Base-by-base conservation (phyloP, 1,140 invertebrate species). In the Pseudachorutes palmiensis region DNA sequence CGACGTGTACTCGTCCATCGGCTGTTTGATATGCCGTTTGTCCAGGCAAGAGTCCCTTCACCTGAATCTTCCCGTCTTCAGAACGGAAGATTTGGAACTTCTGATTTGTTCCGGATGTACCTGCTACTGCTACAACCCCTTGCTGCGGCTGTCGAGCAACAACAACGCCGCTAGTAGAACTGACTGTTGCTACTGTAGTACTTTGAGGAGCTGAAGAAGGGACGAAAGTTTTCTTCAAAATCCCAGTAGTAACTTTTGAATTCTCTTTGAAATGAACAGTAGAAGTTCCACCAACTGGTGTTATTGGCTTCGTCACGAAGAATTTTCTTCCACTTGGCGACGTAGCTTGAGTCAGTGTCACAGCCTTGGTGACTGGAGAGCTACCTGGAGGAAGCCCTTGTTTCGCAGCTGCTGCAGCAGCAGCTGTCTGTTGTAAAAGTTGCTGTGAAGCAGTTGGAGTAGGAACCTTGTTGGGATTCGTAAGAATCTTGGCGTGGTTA, bases 11-110 rank as follows among this genome's bases (percentile, higher is more conserved):
- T 78, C 94, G 91, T 0, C 94, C 94, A 80, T 97, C 93, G 0
- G 93, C 86, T 83, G 94, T 87, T 76, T 95, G 90, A 28, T 96
- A 86, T 29, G 96, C 80, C 74, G 96, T 92, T 75, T 98, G 94
- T n/a, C 93, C 92, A 57, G 92, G 89, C 77, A 94, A 83, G 1
- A 97, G 80, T 5, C 94, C 94, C 66, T 90, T 84, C 1, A 97
- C 92, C 77, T 93, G 91, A 0, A 97, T 80, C 79, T 94, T 93
- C 22, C 93, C 93, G 78, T 94, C 91, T 0, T 90, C 87, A 0
- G 87, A 86, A 74, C 91, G 86, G 70, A 94, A 86, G 66, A 97
- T 92, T 81, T 95, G 92, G 31, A 97, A 88, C 76, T 90, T 88
- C 76, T 91, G 88, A 63, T 83, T 86, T n/a, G 89, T 88, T 67